These are phyloP conservation scores for Mantis religiosa DNA, from an alignment of 2,888 invertebrate species.

Conservation along the genomic window DNA sequence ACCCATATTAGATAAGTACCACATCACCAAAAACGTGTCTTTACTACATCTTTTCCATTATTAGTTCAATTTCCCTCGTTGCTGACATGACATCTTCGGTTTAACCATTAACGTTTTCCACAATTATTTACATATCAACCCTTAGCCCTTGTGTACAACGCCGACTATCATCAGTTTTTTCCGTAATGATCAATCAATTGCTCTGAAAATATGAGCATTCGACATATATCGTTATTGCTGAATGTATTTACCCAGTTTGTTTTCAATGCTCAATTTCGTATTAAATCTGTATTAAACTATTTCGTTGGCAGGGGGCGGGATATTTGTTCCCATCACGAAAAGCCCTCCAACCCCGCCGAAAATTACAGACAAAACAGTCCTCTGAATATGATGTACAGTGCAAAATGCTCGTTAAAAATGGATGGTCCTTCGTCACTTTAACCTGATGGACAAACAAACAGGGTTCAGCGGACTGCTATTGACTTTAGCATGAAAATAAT, in stretches of 20 bases:
- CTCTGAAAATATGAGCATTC: background rate
- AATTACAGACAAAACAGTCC: background rate
- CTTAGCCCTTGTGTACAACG: too few species aligned
- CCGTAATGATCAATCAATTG: background rate
- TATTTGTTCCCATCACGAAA: background rate
- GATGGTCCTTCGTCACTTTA: background rate
- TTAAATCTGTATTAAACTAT: background rate
- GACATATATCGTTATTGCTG: background rate
- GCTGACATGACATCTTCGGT: too few species aligned
- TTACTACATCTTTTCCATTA: too few species aligned
- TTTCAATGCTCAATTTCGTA: background rate
- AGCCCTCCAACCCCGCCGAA: background rate
- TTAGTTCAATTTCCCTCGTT: too few species aligned
- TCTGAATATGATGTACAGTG: background rate
- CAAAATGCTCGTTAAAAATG: background rate
- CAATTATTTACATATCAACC: too few species aligned
- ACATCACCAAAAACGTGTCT: too few species aligned
- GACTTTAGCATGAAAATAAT: background rate
- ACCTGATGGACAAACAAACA: background rate
- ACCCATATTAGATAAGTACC: too few species aligned
- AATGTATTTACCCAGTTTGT: background rate
- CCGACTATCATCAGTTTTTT: background rate
- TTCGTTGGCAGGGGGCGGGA: background rate
- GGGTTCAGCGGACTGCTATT: background rate
- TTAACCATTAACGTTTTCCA: too few species aligned